Conservation (phyloP, 2,113 vertebrate species). For the Uria lomvia region DNA sequence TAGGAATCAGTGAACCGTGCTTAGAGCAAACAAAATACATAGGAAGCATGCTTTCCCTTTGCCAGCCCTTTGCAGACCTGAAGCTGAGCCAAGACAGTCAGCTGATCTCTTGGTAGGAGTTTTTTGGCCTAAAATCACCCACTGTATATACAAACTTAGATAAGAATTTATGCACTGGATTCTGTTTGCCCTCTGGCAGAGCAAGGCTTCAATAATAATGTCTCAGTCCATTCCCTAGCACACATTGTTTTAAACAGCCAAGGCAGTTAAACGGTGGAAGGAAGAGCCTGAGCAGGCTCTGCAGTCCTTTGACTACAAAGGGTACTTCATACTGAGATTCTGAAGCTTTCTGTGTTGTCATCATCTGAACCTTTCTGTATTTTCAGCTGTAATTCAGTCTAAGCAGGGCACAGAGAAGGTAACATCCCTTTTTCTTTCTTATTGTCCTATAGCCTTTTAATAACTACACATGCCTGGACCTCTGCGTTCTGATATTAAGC, state of each 20-base stretch:
- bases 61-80: constrained; percentile 17
- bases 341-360: accelerated
- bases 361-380: background rate
- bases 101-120: background rate
- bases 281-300: background rate
- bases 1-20: background rate
- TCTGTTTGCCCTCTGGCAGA: background rate
- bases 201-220: background rate
- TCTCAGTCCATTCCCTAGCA: background rate
- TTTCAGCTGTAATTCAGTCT: background rate
- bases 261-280: background rate
- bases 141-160: background rate
- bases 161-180: background rate
- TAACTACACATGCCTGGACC: background rate
- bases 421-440: background rate
- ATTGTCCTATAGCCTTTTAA: background rate
- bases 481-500: background rate
- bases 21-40: background rate
- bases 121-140: background rate
- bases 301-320: background rate
- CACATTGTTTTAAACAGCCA: background rate
- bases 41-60: background rate
- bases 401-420: background rate
- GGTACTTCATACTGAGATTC: background rate
- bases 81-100: background rate